Base-by-base conservation (phyloP, 2,113 vertebrate genomes). In the Taurulus bubalis region DNA sequence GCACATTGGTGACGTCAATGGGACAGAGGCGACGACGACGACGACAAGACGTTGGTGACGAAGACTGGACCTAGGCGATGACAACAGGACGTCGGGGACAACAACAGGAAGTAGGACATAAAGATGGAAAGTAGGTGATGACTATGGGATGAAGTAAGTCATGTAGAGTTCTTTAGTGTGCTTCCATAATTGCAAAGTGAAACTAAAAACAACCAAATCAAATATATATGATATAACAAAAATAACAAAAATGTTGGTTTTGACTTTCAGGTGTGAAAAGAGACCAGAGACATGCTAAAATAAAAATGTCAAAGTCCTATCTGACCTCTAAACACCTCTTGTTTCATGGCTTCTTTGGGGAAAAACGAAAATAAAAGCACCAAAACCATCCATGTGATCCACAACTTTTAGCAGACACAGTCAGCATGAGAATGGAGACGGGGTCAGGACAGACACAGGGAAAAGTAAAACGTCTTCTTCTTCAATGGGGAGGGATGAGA, bases 401-500 rank as follows among this genome's bases (percentile, higher is more conserved):
- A 26, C 47, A 34, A 55, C 14, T 9, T 74, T 38, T 55, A 66
- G 66, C 55, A 38, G 40, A 9, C 53, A 10, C 14, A 49, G 47
- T 45, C 42, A 73, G 58, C 65, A 26, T 60, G 45, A 78, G 58
- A 63, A 74, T 26, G 32, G 66, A 62, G 65, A 55, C 22, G 40
- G 22, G 53, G 63, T 45, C 38, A 78, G 30, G 70, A 59, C 60
- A 34, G 75, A 71, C 72, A n/a, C 70, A 64, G 79, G 34, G 36
- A 80, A 77, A 51, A 71, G 77, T 10, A 55, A n/a, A 56, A 60
- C 51, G 79, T 87, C 79, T 78, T 85, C 78, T 79, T 74, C n/a
- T n/a, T n/a, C n/a, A 80, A 67, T 38, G 64, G 85, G 82, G 64
- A 72, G 71, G 84, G 79, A 75, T 59, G 79, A 80, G 87, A 62